Evolutionary conservation across 2,888 invertebrate species (phyloP).

Genomic region (Callimorpha dominula): DNA sequence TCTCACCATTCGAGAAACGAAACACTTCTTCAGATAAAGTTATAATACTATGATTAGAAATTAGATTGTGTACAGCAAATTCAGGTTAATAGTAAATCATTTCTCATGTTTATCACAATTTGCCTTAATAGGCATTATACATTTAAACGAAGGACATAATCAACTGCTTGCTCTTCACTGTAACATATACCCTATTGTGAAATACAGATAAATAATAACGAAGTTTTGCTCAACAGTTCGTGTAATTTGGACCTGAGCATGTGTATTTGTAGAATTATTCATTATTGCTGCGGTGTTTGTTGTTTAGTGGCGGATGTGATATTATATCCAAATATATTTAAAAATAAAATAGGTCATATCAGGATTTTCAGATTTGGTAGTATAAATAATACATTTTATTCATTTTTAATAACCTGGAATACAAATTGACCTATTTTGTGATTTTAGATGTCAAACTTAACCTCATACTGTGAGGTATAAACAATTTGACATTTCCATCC

Average conservation of each 20-base stretch:
- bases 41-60: not conserved
- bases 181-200: constrained; percentile 16
- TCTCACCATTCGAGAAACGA: no score
- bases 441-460: no score
- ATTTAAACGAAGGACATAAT: not conserved
- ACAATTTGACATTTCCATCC: no score
- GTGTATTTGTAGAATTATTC: constrained; percentile 54
- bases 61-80: not conserved
- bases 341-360: not conserved
- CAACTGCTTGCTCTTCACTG: constrained; percentile 26
- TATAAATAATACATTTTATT: not conserved
- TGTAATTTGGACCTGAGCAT: constrained; percentile 65
- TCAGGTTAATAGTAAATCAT: not conserved
- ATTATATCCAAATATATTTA: not conserved
- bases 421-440: no score
- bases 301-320: constrained; percentile 25
- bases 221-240: constrained; percentile 67
- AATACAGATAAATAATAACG: constrained; percentile 31
- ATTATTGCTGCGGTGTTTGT: constrained; percentile 30
- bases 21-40: not conserved
- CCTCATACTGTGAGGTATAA: no score
- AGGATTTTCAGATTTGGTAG: no score
- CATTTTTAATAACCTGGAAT: no score
- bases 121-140: not conserved
- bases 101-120: not conserved